Evolutionary conservation across 1,140 invertebrate species (phyloP), one percentile per base, ranked within the genome.

Genomic region (Drosophila seguyi): DNA sequence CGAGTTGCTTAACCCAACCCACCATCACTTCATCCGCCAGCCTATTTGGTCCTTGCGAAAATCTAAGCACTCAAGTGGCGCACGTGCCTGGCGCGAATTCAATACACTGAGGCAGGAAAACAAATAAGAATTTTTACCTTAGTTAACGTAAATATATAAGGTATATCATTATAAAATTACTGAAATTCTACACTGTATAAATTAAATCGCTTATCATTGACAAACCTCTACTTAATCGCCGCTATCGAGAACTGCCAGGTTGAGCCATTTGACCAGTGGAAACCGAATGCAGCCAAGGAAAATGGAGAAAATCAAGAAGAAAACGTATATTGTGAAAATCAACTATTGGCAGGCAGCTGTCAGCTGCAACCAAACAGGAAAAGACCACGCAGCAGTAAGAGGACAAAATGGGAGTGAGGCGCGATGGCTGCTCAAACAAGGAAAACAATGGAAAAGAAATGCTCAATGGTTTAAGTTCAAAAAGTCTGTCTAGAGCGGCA

Each of bases 291-390:
- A 87, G 58, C 63, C 75, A 83, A 66, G 80, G 63, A 59, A 74
- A 90, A 83, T 56, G 68, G 58, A 59, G 61, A 90, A 84, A 88
- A 80, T 81, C 85, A 78, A 90, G 85, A 72, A 76, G 65, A 88
- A 87, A 86, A 72, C 65, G 83, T 82, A 79, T 86, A 82, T 86
- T 86, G 78, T 61, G 69, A 86, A 86, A 88, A 88, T 84, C 84
- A 88, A 84, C 85, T 81, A 88, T 88, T 90, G 84, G 85, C 84
- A 88, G 84, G 76, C 84, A 81, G 85, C 84, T 88, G 85, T 90
- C 84, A 88, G 81, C 68, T 83, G 84, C 85, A 90, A 67, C 48
- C 29, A 50, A 72, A 69, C 45, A 71, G 20, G 39, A 61, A 74
- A 68, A 63, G 58, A 38, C 45, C 58, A 56, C 53, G 42, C 50